Evolutionary conservation across 2,888 invertebrate species (phyloP), one percentile per base, ranked within the genome.

Genomic region (Amitus sp.): DNA sequence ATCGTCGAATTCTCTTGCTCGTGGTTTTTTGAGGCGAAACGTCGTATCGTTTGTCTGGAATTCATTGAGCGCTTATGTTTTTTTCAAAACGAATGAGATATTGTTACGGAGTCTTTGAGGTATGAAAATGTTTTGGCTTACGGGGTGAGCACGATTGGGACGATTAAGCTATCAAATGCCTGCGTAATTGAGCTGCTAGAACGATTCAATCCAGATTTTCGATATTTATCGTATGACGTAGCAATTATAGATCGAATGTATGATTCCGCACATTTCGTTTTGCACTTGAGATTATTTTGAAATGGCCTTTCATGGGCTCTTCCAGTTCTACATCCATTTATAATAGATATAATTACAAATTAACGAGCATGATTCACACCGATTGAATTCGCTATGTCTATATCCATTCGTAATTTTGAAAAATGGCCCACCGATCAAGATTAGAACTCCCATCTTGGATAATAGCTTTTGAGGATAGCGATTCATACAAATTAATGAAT

Each of bases 191-290:
- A 18, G 42, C n/a, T 27, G 17, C 43, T 47, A 13, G 37, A 48
- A 55, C 20, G 51, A 55, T 51, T 54, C 55, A 51, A 60, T 54
- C 30, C 50, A 27, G 47, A 54, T 60, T 55, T 55, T 37, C 43
- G 15, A 30, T 34, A 17, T 47, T 18, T 34, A 27, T 47, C 15
- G 19, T 42, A 55, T 49, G 50, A 60, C 54, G 47, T 28, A 34
- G 17, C 54, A 55, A 60, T 60, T 60, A 52, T 28, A 43, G 10
- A 45, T 37, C n/a, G 12, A 18, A 39, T 17, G 45, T 34, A 28
- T 49, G 34, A 15, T 37, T 15, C 13, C 37, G 37, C 9, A 15
- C 37, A 4, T 37, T 37, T 15, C 4, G 15, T 13, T 15, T n/a
- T 15, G 9, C 37, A 30, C 15, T 37, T 12, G 15, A 37, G 15